Percentiles rank a stretch among this genome's conserved stretches.
These are phyloP conservation scores for Pararge aegeria DNA, from an alignment of 1,140 invertebrate genomes.

Conservation along the genomic window DNA sequence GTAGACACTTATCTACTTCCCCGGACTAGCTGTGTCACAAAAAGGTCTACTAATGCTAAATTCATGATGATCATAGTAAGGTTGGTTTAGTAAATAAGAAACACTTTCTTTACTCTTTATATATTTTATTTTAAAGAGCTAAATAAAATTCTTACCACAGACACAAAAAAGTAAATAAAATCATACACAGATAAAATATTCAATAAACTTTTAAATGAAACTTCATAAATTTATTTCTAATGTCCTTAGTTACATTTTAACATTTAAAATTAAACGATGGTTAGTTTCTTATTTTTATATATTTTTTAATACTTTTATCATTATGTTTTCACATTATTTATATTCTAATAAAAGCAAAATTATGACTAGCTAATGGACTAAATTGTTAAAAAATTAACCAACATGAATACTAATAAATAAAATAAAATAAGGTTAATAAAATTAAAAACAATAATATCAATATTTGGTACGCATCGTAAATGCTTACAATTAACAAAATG, in stretches of 20 bases:
- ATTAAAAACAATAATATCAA: constrained; percentile 11
- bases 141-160: constrained; percentile 25
- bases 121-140: constrained; percentile 5
- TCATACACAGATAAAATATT: constrained; percentile 12
- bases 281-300: neutral
- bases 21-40: no score
- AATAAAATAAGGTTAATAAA: constrained; percentile 15
- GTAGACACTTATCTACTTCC: no score
- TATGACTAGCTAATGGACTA: constrained; percentile 26
- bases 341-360: neutral
- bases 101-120: no score
- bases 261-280: no score
- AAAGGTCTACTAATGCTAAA: no score
- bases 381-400: constrained; percentile 5
- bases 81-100: no score
- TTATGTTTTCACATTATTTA: neutral
- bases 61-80: no score
- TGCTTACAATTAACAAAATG: constrained; percentile 12
- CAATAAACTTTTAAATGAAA: constrained; percentile 1
- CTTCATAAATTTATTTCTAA: no score
- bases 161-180: constrained; percentile 17
- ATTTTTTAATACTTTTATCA: neutral
- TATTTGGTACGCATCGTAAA: constrained; percentile 20
- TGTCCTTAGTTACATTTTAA: no score
- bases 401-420: neutral